These are phyloP conservation scores for Poecilia picta DNA, from an alignment of 2,797 vertebrate genomes.

Conservation along the genomic window DNA sequence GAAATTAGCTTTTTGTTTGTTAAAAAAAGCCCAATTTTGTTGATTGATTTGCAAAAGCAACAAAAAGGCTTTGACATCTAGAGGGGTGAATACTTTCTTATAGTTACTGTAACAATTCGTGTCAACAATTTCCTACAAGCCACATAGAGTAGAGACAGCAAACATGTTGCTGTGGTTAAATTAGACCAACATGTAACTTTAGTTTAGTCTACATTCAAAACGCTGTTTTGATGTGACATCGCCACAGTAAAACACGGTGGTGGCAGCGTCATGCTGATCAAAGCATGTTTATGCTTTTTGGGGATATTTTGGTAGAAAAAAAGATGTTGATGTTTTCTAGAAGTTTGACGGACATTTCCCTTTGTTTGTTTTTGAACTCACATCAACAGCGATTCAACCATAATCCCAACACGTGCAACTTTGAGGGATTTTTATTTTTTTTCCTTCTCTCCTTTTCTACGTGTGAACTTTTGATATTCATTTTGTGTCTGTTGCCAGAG, in stretches of 20 bases:
- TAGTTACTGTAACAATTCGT: background rate
- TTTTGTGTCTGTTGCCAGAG: constrained; percentile 50
- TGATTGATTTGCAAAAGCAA: background rate
- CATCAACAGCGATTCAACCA: constrained; percentile 19
- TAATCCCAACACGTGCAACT: constrained; percentile 20
- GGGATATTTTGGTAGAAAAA: constrained; percentile 1
- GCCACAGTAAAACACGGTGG: background rate
- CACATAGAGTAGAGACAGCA: background rate
- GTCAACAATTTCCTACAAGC: background rate
- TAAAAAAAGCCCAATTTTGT: background rate
- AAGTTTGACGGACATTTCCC: background rate
- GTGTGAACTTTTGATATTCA: constrained; percentile 50
- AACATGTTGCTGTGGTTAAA: background rate
- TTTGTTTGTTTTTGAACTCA: constrained; percentile 11
- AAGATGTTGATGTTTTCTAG: background rate
- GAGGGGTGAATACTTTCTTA: background rate
- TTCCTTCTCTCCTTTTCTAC: constrained; percentile 34
- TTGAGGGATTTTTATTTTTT: background rate
- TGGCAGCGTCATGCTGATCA: background rate
- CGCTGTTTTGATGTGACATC: background rate
- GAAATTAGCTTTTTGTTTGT: background rate
- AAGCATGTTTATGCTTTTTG: background rate
- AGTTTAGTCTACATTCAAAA: no score
- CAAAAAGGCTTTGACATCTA: background rate
- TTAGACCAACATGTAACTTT: no score